Percentiles rank a stretch among this genome's conserved stretches.
These are phyloP conservation scores for Sweltsa coloradensis DNA, from an alignment of 1,140 invertebrate genomes.

Conservation along the genomic window DNA sequence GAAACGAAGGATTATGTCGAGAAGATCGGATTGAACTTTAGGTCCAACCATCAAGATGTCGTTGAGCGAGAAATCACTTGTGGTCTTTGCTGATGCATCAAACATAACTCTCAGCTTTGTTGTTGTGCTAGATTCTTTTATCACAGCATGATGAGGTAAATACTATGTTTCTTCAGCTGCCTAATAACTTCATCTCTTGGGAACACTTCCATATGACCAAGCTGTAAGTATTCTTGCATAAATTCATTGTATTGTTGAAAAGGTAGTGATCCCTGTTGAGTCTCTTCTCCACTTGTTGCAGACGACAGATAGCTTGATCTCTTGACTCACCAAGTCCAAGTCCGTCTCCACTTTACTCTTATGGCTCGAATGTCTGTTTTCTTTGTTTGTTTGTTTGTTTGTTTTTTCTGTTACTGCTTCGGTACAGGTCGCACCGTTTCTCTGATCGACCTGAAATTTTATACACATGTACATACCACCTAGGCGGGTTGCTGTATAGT, in stretches of 20 bases:
- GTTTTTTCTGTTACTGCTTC: no score
- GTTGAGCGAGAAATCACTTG: conserved; percentile 27
- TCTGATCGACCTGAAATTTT: no score
- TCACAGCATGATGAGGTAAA: conserved; percentile 32
- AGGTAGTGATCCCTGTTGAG: conserved; percentile 18
- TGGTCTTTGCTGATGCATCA: conserved; percentile 25
- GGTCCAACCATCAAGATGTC: conserved; percentile 28
- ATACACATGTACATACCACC: no score
- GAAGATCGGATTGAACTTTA: conserved; percentile 29
- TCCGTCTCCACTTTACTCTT: no score
- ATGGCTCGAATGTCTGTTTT: no score
- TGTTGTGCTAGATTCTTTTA: conserved; percentile 21
- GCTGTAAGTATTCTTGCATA: conserved; percentile 23
- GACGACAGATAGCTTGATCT: conserved; percentile 14
- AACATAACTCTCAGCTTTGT: conserved; percentile 28
- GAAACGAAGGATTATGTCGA: conserved; percentile 29
- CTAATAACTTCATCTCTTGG: no score
- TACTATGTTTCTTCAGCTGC: conserved; percentile 32
- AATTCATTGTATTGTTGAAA: conserved; percentile 22
- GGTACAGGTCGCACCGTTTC: no score
- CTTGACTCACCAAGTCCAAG: conserved; percentile 13
- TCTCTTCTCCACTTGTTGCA: conserved; percentile 20
- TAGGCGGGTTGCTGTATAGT: no score
- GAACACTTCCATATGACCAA: conserved; percentile 23
- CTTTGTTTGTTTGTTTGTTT: no score